Evolutionary conservation across 2,888 invertebrate species (phyloP), one percentile per base, ranked within the genome.

Genomic region (Caenorhabditis becei): DNA sequence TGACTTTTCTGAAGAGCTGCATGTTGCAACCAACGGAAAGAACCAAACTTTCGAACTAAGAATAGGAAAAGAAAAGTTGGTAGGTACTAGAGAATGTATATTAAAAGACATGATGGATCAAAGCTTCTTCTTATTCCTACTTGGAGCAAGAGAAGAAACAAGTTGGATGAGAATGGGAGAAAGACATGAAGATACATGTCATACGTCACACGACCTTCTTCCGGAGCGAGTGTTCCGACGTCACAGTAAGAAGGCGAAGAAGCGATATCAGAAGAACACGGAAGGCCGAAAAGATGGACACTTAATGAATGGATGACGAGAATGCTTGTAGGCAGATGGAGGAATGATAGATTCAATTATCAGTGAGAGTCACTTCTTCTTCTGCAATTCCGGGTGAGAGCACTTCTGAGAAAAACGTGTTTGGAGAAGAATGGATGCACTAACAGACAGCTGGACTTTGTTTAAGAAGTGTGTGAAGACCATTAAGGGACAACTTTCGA

Each of bases 81-180:
- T 35, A 59, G 65, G 74, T 59, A 74, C 74, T 74, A 49, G 65
- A 65, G 41, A 74, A 74, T 74, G 74, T 74, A 74, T 65, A 74
- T 74, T 74, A 66, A 74, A 74, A 74, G 74, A 74, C 35, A 58
- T 8, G 47, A 37, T 28, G 59, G 74, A 74, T 74, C 74, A 65
- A 58, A 74, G 74, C 37, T 58, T 14, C 51, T 18, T 47, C 51
- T 51, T 67, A 44, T 67, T 75, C 51, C 41, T 41, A 32, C 41
- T 47, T 24, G 37, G 67, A 49, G 44, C n/a, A 54, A 54, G 49
- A 23, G 47, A 54, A 37, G 47, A 59, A 41, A 61, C 32, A 41
- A 75, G 62, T 67, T 75, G 54, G 75, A 67, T 14, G 14, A 41
- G 62, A 75, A 75, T 67, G 35, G 53, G 61, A 24, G 35, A 47